Percentiles rank a stretch among this genome's conserved stretches.
phyloP scores from a whole-genome alignment of 2,113 vertebrate genomes.

The Ochotona curzoniae region DNA sequence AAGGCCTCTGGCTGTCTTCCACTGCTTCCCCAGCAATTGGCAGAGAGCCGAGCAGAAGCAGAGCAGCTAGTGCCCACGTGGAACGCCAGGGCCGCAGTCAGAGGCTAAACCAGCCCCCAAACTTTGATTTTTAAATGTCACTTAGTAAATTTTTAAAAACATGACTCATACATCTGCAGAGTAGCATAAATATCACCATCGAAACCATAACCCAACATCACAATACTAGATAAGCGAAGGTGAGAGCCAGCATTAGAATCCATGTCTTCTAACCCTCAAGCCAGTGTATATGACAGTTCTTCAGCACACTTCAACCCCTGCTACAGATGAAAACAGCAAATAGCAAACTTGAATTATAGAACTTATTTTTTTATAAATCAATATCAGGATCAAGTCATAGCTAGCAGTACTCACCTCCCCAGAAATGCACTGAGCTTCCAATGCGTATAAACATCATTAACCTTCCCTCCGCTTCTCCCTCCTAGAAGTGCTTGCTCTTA shows the following conservation, averaged over 20 bases:
- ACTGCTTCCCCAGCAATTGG: too few relatives aligned
- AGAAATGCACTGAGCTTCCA: not conserved
- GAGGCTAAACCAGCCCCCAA: not conserved
- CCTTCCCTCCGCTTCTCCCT: not conserved
- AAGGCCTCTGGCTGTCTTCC: too few relatives aligned
- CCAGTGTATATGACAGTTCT: not conserved
- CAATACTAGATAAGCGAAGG: not conserved
- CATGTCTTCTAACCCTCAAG: not conserved
- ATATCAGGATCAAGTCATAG: not conserved
- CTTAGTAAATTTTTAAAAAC: conserved; percentile 12
- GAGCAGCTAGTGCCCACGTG: too few relatives aligned
- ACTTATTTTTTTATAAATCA: not conserved
- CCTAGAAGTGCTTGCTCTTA: not conserved
- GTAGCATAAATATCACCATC: not conserved
- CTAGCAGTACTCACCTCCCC: not conserved
- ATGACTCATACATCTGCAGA: not conserved
- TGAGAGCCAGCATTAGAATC: not conserved
- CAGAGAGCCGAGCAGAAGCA: too few relatives aligned
- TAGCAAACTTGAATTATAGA: not conserved
- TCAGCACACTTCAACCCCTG: not conserved
- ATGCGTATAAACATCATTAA: not conserved
- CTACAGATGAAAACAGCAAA: conserved; percentile 18
- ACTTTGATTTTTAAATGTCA: not conserved
- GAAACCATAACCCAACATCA: not conserved
- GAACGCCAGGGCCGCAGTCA: too few relatives aligned